phyloP scores from a whole-genome alignment of 1,140 invertebrate species.

The Aphis gossypii region DNA sequence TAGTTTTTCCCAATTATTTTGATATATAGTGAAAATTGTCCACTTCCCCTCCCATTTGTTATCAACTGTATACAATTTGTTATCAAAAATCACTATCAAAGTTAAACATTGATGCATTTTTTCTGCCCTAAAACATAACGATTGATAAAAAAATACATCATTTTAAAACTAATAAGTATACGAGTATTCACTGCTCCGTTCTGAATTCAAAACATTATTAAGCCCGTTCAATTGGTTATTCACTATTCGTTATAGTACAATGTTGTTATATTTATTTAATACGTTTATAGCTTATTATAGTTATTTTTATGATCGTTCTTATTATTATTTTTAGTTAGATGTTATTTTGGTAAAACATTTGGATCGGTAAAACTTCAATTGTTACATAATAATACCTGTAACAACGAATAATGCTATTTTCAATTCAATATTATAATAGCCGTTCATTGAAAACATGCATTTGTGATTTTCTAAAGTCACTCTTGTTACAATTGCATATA shows the following conservation, averaged over 20 bases:
- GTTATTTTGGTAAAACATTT: background rate
- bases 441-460: conserved; percentile 31
- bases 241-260: background rate
- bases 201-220: background rate
- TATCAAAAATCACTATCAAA: background rate
- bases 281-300: background rate
- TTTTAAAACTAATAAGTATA: background rate
- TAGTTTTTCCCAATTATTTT: background rate
- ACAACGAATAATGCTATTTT: background rate
- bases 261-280: background rate
- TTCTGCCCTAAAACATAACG: background rate
- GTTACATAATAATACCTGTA: conserved; percentile 21
- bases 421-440: conserved; percentile 12
- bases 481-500: conserved; percentile 14
- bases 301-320: background rate
- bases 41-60: background rate
- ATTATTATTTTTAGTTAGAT: background rate
- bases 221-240: background rate
- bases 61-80: background rate
- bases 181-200: background rate
- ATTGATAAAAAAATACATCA: background rate
- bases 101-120: background rate
- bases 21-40: background rate
- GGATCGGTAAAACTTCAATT: background rate
- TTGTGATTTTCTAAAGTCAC: conserved; percentile 33